A percentile compares a stretch with the other conserved stretches of the same genome.
These are phyloP conservation scores for Acanthosoma haemorrhoidale DNA, from an alignment of 2,888 invertebrate genomes.

Conservation along the genomic window DNA sequence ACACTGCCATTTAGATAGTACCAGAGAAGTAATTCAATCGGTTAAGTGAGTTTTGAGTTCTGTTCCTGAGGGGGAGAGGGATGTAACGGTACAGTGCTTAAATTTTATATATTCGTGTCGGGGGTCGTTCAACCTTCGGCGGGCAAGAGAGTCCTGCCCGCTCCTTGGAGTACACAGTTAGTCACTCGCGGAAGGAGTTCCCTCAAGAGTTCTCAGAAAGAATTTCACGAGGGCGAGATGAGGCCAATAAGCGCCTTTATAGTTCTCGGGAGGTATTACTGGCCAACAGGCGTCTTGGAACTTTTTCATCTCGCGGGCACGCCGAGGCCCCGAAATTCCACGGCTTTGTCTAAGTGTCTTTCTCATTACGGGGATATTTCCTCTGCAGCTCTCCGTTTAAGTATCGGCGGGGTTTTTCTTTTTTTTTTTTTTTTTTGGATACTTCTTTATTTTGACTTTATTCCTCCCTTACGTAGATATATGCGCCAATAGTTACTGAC, in stretches of 20 bases:
- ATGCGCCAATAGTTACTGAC: too few relatives aligned
- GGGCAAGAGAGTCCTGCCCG: too few relatives aligned
- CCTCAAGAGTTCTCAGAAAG: background rate
- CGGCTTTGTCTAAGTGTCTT: background rate
- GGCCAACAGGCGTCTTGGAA: too few relatives aligned
- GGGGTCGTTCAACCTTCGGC: background rate
- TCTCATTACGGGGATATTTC: slow-evolving; percentile 1
- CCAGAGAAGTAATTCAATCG: slow-evolving; percentile 5
- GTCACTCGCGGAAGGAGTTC: background rate
- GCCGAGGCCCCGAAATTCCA: background rate
- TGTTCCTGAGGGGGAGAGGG: background rate
- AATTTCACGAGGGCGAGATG: background rate
- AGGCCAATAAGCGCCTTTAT: background rate
- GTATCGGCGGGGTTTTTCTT: too few relatives aligned
- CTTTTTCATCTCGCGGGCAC: too few relatives aligned
- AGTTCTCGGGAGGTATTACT: background rate
- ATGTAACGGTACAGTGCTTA: background rate
- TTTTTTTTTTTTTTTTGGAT: background rate
- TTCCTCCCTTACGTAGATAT: too few relatives aligned
- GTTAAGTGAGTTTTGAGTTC: slow-evolving; percentile 14
- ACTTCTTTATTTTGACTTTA: too few relatives aligned
- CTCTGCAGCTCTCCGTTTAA: background rate
- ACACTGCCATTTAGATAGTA: background rate
- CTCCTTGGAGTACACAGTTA: background rate
- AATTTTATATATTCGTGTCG: slow-evolving; percentile 9